Base-by-base conservation (phyloP, 2,797 vertebrate genomes). In the Gallinago solitaria region DNA sequence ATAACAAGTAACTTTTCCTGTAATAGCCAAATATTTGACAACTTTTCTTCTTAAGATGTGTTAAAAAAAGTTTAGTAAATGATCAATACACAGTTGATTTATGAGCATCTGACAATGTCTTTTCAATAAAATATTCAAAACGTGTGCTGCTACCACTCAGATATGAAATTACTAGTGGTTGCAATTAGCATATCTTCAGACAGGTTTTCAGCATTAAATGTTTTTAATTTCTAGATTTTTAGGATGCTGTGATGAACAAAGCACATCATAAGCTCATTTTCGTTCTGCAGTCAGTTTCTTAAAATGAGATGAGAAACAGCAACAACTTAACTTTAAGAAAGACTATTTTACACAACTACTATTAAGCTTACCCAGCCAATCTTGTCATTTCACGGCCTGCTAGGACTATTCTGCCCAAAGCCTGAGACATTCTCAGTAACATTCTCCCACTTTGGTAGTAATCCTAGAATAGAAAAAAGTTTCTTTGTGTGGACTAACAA, bases 361-460 rank as follows among this genome's bases (percentile, higher is more conserved):
- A 63, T 23, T 48, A 86, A 43, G 28, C 98, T 98, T 98, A 99
- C 99, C 99, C 99, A 53, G 99, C 98, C 83, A 99, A 98, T 94
- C 99, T 98, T n/a, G 99, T 99, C 99, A 99, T 99, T 95, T 99
- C 99, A 94, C 99, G 98, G 39, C 99, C 99, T 33, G 99, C 99
- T 74, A 99, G 98, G 28, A 99, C 99, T 76, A 99, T 99, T 95
- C 99, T 98, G 63, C 99, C 99, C 95, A 99, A 97, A 57, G 99
- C 99, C 95, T 99, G 99, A 74, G 99, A 99, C 99, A 99, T 99
- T 87, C 99, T 98, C 83, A 99, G 98, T 48, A 99, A 97, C 99
- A 99, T 99, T 94, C 99, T 98, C 87, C 99, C 99, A 90, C 99
- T 99, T 98, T 99, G 99, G 97, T 99, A 99, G 97, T 99, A 99